phyloP scores from a whole-genome alignment of 2,113 vertebrate species.

The Oxyruncus cristatus region DNA sequence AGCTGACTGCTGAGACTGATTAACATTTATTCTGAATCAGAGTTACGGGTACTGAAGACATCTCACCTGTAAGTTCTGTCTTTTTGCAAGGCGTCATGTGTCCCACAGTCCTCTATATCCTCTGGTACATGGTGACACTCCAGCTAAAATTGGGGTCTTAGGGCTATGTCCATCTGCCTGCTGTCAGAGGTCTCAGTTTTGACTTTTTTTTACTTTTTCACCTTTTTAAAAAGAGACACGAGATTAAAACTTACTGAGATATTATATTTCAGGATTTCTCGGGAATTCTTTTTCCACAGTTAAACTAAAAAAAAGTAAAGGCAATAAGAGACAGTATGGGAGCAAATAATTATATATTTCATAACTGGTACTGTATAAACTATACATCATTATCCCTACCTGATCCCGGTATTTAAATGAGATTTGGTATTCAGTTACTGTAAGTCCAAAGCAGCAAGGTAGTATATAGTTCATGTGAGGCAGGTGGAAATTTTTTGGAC shows the following conservation, averaged over 20 bases:
- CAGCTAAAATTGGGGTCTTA: not conserved
- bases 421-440: not conserved
- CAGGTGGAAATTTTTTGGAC: not conserved
- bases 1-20: not conserved
- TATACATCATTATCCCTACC: not conserved
- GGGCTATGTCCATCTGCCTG: not conserved
- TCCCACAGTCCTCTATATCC: not conserved
- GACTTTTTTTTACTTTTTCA: not conserved
- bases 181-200: not conserved
- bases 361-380: not conserved
- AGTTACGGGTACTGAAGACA: not conserved
- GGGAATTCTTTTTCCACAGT: not conserved
- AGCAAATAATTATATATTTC: not conserved
- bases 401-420: not conserved
- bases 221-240: fast-evolving
- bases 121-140: not conserved
- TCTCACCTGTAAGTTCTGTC: not conserved
- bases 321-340: not conserved
- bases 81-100: not conserved
- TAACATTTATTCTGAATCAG: not conserved
- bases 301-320: not conserved
- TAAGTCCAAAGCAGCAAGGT: not conserved
- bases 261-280: not conserved
- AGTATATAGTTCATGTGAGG: not conserved
- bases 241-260: not conserved